A percentile compares a stretch with the other conserved stretches of the same genome.
Evolutionary conservation across 2,113 vertebrate species (phyloP).

Genomic region (Aegotheles bennettii): DNA sequence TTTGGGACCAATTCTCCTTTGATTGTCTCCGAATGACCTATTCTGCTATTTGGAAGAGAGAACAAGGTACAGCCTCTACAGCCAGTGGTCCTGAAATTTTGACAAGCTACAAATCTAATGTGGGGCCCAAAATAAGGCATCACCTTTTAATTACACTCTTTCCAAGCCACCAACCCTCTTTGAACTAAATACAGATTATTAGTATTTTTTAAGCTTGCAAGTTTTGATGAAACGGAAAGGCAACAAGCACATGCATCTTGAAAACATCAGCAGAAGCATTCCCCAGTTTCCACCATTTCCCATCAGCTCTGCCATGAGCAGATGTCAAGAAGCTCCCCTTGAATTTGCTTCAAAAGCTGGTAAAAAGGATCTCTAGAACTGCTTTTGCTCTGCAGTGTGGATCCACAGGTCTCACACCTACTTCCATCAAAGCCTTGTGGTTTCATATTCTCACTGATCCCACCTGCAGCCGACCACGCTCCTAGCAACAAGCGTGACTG

Average conservation of each 20-base stretch:
- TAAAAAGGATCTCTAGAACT: not conserved
- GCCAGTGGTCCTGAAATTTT: not conserved
- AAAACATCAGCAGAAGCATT: not conserved
- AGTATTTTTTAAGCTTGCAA: not conserved
- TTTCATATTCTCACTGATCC: not conserved
- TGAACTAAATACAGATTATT: not conserved
- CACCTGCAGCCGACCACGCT: not conserved
- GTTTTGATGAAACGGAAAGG: not conserved
- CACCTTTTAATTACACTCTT: not conserved
- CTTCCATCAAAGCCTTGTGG: not conserved
- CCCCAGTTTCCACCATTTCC: not conserved
- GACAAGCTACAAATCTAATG: not conserved
- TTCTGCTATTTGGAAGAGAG: not conserved
- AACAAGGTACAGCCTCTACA: not conserved
- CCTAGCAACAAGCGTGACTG: not conserved
- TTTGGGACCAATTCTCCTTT: not conserved
- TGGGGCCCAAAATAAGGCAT: not conserved
- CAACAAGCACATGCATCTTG: not conserved
- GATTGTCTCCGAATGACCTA: not conserved
- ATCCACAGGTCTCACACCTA: not conserved
- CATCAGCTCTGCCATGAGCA: not conserved
- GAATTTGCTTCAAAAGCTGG: not conserved
- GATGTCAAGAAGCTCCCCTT: not conserved
- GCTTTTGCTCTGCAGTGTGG: rapidly evolving
- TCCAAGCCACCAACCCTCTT: not conserved